Evolutionary conservation across 2,113 vertebrate species (phyloP).

Genomic region (Lycocorax pyrrhopterus): DNA sequence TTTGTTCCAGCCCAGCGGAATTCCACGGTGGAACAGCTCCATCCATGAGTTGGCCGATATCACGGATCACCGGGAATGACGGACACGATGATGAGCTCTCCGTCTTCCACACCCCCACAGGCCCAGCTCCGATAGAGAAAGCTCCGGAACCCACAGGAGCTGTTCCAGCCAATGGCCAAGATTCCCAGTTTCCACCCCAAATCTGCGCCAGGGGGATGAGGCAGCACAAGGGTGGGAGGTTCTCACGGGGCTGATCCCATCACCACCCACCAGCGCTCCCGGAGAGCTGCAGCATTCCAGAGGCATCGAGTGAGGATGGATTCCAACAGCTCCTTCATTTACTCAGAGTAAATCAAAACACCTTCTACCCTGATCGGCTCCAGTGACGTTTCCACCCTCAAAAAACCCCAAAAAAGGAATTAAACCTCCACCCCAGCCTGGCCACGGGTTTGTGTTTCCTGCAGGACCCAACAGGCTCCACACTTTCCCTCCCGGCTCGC

Average conservation of each 20-base stretch:
- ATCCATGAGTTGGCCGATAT: fast-evolving
- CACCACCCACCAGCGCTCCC: background rate
- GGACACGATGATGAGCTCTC: fast-evolving
- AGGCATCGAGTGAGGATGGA: fast-evolving
- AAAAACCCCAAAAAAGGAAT: no score
- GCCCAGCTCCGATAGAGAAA: background rate
- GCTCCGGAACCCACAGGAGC: background rate
- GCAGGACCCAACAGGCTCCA: background rate
- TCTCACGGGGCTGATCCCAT: background rate
- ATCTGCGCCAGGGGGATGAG: background rate
- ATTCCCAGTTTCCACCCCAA: background rate
- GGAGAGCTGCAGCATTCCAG: background rate
- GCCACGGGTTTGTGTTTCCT: background rate
- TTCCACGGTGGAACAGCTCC: background rate
- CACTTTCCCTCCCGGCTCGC: fast-evolving
- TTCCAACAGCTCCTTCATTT: background rate
- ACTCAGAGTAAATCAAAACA: background rate
- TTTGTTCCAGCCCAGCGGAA: background rate
- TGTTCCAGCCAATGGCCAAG: background rate
- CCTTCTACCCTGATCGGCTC: no score
- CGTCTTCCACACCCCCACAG: background rate
- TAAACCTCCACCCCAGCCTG: background rate
- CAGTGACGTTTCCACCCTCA: no score
- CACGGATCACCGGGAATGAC: fast-evolving
- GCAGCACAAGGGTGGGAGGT: background rate